phyloP scores from a whole-genome alignment of 2,888 invertebrate genomes.

The Nebria brevicollis region DNA sequence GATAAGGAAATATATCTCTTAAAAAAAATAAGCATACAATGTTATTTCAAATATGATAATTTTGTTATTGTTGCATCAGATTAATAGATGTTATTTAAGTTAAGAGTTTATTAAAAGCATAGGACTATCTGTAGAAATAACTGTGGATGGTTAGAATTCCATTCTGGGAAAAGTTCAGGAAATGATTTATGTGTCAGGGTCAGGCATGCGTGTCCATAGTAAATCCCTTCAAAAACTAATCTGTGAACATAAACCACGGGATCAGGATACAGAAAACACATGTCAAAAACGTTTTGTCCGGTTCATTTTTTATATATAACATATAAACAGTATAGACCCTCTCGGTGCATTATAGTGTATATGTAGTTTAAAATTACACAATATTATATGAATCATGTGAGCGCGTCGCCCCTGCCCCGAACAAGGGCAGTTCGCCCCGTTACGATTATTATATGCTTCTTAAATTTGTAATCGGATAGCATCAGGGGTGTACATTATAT shows the following conservation, averaged over 20 bases:
- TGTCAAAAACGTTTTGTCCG: conserved; percentile 43
- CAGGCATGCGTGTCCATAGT: conserved; percentile 27
- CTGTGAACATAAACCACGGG: conserved; percentile 26
- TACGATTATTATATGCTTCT: not conserved
- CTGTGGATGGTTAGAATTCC: not conserved
- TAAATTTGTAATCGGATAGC: not conserved
- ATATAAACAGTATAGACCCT: conserved; percentile 35
- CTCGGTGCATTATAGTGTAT: conserved; percentile 24
- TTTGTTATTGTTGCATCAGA: too few relatives aligned
- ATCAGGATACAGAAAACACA: conserved; percentile 30
- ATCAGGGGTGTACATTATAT: not conserved
- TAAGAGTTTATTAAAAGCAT: not conserved
- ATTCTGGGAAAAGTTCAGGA: not conserved
- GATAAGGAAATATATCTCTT: too few relatives aligned
- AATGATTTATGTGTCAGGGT: not conserved
- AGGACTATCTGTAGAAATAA: not conserved
- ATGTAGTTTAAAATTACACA: conserved; percentile 8
- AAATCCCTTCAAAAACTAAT: conserved; percentile 42
- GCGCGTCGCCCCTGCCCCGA: not conserved
- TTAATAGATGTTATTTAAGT: not conserved
- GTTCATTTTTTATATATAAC: conserved; percentile 46
- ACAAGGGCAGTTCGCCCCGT: not conserved
- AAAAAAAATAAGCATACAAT: too few relatives aligned
- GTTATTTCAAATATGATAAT: too few relatives aligned
- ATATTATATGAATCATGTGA: not conserved